phyloP scores from a whole-genome alignment of 2,797 vertebrate genomes.

The Poeciliopsis presidionis region DNA sequence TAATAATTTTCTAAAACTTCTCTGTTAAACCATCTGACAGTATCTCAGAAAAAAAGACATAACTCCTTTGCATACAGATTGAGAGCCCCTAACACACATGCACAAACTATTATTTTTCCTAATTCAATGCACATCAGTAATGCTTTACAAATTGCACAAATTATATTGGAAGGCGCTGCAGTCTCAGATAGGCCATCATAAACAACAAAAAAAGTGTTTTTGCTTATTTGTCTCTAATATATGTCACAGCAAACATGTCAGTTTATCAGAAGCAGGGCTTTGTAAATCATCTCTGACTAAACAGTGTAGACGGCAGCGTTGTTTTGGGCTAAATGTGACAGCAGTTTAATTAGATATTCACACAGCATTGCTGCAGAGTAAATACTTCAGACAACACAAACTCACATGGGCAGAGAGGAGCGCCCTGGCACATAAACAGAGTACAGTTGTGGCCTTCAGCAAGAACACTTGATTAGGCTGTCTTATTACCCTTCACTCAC shows the following conservation, averaged over 20 bases:
- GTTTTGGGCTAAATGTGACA: slow-evolving; percentile 58
- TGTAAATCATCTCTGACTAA: slow-evolving; percentile 50
- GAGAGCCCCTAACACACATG: slow-evolving; percentile 1
- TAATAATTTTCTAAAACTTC: background rate
- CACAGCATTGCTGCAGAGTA: slow-evolving; percentile 57
- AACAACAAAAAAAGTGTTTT: slow-evolving; percentile 33
- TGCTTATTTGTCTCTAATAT: slow-evolving; percentile 32
- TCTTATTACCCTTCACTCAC: slow-evolving; percentile 62
- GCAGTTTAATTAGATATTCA: slow-evolving; percentile 74
- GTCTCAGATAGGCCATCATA: slow-evolving; percentile 34
- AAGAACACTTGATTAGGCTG: slow-evolving; percentile 74
- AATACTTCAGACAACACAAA: slow-evolving; percentile 72
- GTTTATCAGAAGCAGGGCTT: slow-evolving; percentile 37
- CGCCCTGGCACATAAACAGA: slow-evolving; percentile 59
- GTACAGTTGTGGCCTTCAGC: slow-evolving; percentile 69
- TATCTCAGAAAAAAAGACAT: background rate
- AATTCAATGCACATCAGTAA: slow-evolving; percentile 22
- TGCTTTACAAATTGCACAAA: slow-evolving; percentile 28
- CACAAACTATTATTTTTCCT: background rate
- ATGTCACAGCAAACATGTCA: slow-evolving; percentile 25
- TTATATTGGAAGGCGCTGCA: slow-evolving; percentile 21
- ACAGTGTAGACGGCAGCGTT: slow-evolving; percentile 40
- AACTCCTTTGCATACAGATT: background rate
- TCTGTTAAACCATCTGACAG: slow-evolving; percentile 4
- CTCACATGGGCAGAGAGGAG: slow-evolving; percentile 39